These are phyloP conservation scores for Leptodirus hochenwartii DNA, from an alignment of 2,888 invertebrate genomes.

Conservation along the genomic window DNA sequence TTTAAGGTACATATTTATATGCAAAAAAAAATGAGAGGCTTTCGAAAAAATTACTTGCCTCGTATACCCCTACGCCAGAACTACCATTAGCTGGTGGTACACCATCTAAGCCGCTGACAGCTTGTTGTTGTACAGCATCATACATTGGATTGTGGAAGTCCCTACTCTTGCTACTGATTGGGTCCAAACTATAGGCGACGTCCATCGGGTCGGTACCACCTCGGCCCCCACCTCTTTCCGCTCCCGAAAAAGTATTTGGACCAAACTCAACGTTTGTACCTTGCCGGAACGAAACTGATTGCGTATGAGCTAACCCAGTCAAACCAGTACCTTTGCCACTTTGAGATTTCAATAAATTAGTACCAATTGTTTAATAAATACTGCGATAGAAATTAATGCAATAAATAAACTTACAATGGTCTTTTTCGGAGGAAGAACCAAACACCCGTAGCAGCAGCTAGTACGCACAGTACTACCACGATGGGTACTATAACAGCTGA, in stretches of 20 bases:
- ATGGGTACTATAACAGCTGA: slow-evolving; percentile 69
- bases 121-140: slow-evolving; percentile 75
- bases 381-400: slow-evolving; percentile 5
- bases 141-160: slow-evolving; percentile 99
- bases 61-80: too few relatives aligned
- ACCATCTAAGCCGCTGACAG: slow-evolving; percentile 34
- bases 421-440: slow-evolving; percentile 68
- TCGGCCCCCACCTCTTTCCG: slow-evolving; percentile 21
- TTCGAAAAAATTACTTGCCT: too few relatives aligned
- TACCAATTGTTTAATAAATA: slow-evolving; percentile 5
- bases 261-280: slow-evolving; percentile 88
- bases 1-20: background rate
- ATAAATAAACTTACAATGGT: slow-evolving; percentile 54
- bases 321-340: slow-evolving; percentile 68
- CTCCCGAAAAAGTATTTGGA: slow-evolving; percentile 36
- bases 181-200: slow-evolving; percentile 62
- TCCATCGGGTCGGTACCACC: slow-evolving; percentile 39
- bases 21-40: background rate
- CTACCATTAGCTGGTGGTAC: slow-evolving; percentile 37
- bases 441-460: slow-evolving; percentile 53
- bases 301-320: slow-evolving; percentile 65
- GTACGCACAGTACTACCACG: slow-evolving; percentile 55
- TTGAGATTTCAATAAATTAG: slow-evolving; percentile 3
- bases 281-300: slow-evolving; percentile 82
- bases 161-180: slow-evolving; percentile 57